A percentile compares a stretch with the other conserved stretches of the same genome.
These are phyloP conservation scores for Aphidius colemani DNA, from an alignment of 2,888 invertebrate species.

Conservation along the genomic window DNA sequence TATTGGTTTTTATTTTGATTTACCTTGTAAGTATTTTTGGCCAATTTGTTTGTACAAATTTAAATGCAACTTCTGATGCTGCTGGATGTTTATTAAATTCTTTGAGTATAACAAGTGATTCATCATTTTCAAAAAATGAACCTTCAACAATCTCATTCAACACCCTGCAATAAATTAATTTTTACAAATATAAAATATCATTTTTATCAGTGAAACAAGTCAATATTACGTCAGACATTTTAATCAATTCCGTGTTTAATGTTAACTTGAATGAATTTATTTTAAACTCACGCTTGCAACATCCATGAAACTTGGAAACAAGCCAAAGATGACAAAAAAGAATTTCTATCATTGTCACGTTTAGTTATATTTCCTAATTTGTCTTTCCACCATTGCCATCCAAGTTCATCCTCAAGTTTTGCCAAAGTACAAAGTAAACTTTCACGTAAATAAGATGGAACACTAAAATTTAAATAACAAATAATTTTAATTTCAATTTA, in stretches of 20 bases:
- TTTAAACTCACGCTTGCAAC: slow-evolving; percentile 47
- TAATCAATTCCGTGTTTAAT: neutral
- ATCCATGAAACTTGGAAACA: slow-evolving; percentile 53
- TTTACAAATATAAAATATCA: no score
- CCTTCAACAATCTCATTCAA: slow-evolving; percentile 47
- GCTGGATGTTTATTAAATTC: slow-evolving; percentile 48
- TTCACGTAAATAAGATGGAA: slow-evolving; percentile 44
- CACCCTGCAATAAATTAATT: slow-evolving; percentile 36
- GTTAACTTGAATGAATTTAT: slow-evolving; percentile 1
- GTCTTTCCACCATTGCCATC: slow-evolving; percentile 45
- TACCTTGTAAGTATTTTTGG: slow-evolving; percentile 45
- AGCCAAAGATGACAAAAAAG: slow-evolving; percentile 47
- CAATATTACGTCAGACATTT: no score
- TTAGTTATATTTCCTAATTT: slow-evolving; percentile 38
- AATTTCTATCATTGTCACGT: slow-evolving; percentile 44
- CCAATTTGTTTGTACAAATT: slow-evolving; percentile 50
- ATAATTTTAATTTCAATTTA: slow-evolving; percentile 4
- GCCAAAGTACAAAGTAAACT: slow-evolving; percentile 49
- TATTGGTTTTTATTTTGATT: slow-evolving; percentile 1
- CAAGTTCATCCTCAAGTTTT: slow-evolving; percentile 44
- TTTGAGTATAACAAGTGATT: slow-evolving; percentile 44
- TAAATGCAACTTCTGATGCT: slow-evolving; percentile 45
- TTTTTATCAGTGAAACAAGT: no score
- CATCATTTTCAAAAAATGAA: slow-evolving; percentile 40
- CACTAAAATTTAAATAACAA: slow-evolving; percentile 30